Conservation (phyloP, 1,140 invertebrate genomes). For the Catajapyx aquilonaris region DNA sequence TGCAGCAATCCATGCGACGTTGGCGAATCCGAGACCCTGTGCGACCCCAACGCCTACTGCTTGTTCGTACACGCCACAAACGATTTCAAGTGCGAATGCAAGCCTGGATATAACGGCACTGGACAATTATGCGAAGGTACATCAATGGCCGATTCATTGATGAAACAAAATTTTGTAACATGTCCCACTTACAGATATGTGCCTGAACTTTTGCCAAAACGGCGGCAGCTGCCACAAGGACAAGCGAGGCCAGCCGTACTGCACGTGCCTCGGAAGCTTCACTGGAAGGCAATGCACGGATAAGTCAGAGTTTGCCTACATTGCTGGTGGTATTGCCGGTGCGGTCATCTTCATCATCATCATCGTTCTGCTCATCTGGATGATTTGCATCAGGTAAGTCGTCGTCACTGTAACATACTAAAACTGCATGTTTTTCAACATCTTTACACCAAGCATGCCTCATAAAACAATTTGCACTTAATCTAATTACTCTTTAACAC, state of each 20-base stretch:
- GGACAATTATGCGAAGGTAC: slow-evolving; percentile 49
- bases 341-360: slow-evolving; percentile 80
- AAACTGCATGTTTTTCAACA: no score
- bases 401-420: no score
- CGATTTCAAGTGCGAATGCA: slow-evolving; percentile 82
- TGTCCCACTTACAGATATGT: slow-evolving; percentile 44
- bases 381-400: slow-evolving; percentile 74
- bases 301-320: slow-evolving; percentile 85
- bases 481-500: no score
- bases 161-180: no score
- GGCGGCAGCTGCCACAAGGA: slow-evolving; percentile 80
- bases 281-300: slow-evolving; percentile 74
- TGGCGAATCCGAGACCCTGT: slow-evolving; percentile 60
- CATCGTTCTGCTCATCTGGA: slow-evolving; percentile 81
- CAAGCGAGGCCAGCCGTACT: slow-evolving; percentile 54
- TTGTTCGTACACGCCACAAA: slow-evolving; percentile 61
- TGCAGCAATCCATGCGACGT: slow-evolving; percentile 82
- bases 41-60: slow-evolving; percentile 73
- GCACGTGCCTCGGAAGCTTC: slow-evolving; percentile 74
- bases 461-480: no score
- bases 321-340: slow-evolving; percentile 76
- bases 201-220: slow-evolving; percentile 71
- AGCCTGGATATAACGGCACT: slow-evolving; percentile 78
- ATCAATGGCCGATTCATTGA: no score
- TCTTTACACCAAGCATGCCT: no score